Conservation (phyloP, 2,113 vertebrate genomes). For the Cyrtonyx montezumae region DNA sequence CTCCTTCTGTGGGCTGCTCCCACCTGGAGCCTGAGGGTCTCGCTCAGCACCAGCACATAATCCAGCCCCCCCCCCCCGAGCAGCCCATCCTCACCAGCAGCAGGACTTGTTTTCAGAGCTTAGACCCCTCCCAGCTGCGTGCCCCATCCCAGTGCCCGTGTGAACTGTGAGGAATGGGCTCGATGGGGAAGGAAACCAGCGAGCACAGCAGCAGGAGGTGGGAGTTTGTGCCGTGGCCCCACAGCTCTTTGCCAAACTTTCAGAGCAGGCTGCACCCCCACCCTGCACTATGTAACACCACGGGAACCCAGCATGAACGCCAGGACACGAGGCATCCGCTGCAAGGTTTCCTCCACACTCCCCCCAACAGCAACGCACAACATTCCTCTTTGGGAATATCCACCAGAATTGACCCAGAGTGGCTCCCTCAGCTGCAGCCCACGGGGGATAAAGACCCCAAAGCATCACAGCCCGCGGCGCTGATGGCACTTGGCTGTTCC, state of each 20-base stretch:
- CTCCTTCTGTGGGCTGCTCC: background rate
- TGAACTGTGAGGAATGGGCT: accelerated
- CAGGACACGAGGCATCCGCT: accelerated
- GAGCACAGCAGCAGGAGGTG: background rate
- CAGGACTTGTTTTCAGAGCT: no score
- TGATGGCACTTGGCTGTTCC: background rate
- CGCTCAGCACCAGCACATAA: background rate
- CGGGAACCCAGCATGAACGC: background rate
- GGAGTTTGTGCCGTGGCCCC: background rate
- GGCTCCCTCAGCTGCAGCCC: background rate
- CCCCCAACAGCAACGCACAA: accelerated
- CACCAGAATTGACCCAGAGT: accelerated
- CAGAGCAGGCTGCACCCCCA: background rate
- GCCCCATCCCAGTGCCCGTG: accelerated
- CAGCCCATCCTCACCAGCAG: no score
- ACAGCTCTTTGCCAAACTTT: accelerated
- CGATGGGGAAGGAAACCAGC: background rate
- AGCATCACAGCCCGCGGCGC: accelerated
- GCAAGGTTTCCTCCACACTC: background rate
- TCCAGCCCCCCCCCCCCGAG: background rate
- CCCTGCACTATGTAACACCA: accelerated
- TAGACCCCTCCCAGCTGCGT: accelerated
- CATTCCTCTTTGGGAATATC: accelerated
- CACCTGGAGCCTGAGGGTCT: background rate
- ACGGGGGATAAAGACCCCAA: accelerated